Base-by-base conservation (phyloP, 2,888 invertebrate genomes). In the Linnaemya vulpina region DNA sequence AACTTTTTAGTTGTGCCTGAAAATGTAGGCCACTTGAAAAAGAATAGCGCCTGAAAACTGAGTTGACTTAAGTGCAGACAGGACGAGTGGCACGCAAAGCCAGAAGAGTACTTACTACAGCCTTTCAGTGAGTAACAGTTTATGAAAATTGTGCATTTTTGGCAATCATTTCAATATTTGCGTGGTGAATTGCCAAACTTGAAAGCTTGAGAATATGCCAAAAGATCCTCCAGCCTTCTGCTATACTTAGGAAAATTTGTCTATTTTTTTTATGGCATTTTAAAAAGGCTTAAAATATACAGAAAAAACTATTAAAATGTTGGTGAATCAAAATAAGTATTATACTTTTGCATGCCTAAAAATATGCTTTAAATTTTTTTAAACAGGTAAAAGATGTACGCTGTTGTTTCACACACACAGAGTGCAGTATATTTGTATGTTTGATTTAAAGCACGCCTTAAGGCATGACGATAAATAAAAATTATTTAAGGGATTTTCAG, bases 61-160 rank as follows among this genome's bases (percentile, higher is more conserved):
- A 51, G 11, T 22, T 51, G 22, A 51, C 51, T 51, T 20, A 51
- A 51, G 51, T 51, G 51, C 22, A 22, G 22, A 53, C 53, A 53
- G 22, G 53, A 22, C 22, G 53, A 53, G 22, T 53, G 53, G 13
- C 53, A 53, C 22, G 53, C 20, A 53, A 53, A 53, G 20, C 3
- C 3, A 2, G 11, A 53, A 22, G 53, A 22, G 10, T 11, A 22
- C 11, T 53, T 11, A 22, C 11, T 53, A 53, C 3, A 40, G 11
- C 10, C 40, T 13, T 40, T 1, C 3, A 40, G 11, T 13, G 22
- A 11, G 22, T 53, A 46, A 46, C 53, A 22, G 22, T 11, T 53
- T 53, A 53, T 11, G 22, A 49, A 17, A 20, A 49, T 49, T 46
- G n/a, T n/a, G n/a, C n/a, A n/a, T 46, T 46, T 46, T 46, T 46